Evolutionary conservation across 2,888 invertebrate genomes (phyloP), one percentile per base, ranked within the genome.

Genomic region (Leistus spinibarbis): DNA sequence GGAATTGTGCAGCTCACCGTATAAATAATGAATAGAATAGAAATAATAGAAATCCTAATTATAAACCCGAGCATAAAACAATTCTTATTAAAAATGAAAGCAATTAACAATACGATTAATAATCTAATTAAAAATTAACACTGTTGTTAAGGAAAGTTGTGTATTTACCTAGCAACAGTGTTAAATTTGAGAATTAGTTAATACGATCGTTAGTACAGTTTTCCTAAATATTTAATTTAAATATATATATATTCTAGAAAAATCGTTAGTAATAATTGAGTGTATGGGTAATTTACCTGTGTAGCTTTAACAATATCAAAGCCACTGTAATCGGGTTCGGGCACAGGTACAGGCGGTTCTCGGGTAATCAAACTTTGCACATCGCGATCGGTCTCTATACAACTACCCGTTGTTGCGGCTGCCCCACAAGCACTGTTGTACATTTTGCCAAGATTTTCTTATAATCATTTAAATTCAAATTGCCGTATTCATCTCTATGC

Each of bases 301-400:
- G 98, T 97, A 9, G 97, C 97, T 87, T 95, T 95, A 22, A 97
- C 95, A 81, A 97, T 96, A 84, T 97, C 97, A 85, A 94, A 95
- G 64, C 92, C 91, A 84, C 93, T 92, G 84, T 93, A 94, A 82
- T 92, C 92, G 79, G 90, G 90, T 84, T 92, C 92, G 54, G 89
- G 85, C 53, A 90, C 89, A 78, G 90, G 89, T 80, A 89, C 89
- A 78, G 89, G 88, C 70, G 90, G 89, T 80, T 90, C 91, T 78
- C 89, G 90, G 77, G 89, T 86, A 81, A 90, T 88, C 77, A 90
- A 86, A 79, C 89, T 89, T 76, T 89, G 90, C 79, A 88, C 87
- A 79, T 91, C 91, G 79, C 86, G 88, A 83, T 91, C 91, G 69
- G 89, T 86, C 82, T 89, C 88, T 62, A 87, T 87, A 81, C 90